Conservation (phyloP, 2,113 vertebrate species). For the Myotis davidii region DNA sequence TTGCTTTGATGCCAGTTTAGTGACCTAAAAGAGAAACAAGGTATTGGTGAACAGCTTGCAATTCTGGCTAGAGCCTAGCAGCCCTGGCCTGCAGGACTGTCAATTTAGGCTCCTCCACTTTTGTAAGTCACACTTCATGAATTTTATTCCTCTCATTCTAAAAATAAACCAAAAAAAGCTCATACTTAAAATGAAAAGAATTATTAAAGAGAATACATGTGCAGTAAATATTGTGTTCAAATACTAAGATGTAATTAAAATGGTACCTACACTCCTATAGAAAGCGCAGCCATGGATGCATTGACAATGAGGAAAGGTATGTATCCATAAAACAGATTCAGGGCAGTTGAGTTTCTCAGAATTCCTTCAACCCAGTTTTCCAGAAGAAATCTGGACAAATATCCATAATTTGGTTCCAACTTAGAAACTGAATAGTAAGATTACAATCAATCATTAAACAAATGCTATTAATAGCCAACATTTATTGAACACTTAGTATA, state of each 20-base stretch:
- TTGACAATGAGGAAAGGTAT: background rate
- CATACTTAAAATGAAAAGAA: background rate
- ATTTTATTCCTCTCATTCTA: background rate
- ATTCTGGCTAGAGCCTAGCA: background rate
- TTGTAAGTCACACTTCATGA: background rate
- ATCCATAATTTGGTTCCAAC: background rate
- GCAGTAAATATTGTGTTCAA: background rate
- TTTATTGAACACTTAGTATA: background rate
- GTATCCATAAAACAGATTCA: background rate
- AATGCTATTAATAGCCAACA: background rate
- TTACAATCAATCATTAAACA: constrained; percentile 18
- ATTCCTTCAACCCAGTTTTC: constrained; percentile 32
- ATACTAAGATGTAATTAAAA: background rate
- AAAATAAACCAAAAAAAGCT: background rate
- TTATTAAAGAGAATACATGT: background rate
- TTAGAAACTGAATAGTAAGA: background rate
- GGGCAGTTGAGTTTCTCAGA: background rate
- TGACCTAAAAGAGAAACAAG: constrained; percentile 37
- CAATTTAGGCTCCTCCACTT: background rate
- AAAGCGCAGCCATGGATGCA: background rate
- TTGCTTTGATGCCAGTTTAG: constrained; percentile 36
- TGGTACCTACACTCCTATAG: background rate
- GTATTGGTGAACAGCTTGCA: background rate
- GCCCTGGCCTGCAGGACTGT: background rate
- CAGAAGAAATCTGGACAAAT: background rate